Evolutionary conservation across 2,888 invertebrate genomes (phyloP), one percentile per base, ranked within the genome.

Genomic region (Antitype chi): DNA sequence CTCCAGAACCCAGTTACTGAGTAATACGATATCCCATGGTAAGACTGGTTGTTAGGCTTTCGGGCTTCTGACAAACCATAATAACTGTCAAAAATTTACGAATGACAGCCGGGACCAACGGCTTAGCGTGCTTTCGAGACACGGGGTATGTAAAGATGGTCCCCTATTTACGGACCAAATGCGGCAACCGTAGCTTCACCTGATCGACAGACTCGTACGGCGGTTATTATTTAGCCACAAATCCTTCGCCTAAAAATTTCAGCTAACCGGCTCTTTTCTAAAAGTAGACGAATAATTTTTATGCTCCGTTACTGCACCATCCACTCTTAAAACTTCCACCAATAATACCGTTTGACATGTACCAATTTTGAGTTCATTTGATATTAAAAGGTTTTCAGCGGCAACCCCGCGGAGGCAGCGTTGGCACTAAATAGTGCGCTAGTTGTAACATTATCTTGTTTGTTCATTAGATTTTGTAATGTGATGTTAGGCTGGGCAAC

Each of bases 311-410:
- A 23, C 8, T 20, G 82, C 80, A 84, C 23, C 8, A 59, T n/a
- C 90, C 78, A 15, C 92, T 86, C 90, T 77, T 62, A 52, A 52
- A 13, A 80, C 7, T 66, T 92, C 89, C 91, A 89, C 83, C 95
- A 95, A 95, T 96, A 96, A 95, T 95, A 92, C 92, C 92, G 94
- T 96, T 95, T 95, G 95, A 95, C 96, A 95, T 94, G 93, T 94
- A 94, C 95, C 96, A 96, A 96, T 96, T 96, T 96, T 95, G 94
- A 94, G 95, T 95, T 96, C 96, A 96, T 96, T 96, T 96, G 93
- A 92, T 96, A 96, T 96, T 96, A 95, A 96, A 96, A 96, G 96
- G 91, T 94, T 96, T 96, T 95, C 95, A 93, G 90, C 92, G 88
- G 89, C 38, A 74, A 74, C 32, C 77, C 84, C 88, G 87, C 88